phyloP scores from a whole-genome alignment of 2,888 invertebrate species.

The Agapetus fuscipes region DNA sequence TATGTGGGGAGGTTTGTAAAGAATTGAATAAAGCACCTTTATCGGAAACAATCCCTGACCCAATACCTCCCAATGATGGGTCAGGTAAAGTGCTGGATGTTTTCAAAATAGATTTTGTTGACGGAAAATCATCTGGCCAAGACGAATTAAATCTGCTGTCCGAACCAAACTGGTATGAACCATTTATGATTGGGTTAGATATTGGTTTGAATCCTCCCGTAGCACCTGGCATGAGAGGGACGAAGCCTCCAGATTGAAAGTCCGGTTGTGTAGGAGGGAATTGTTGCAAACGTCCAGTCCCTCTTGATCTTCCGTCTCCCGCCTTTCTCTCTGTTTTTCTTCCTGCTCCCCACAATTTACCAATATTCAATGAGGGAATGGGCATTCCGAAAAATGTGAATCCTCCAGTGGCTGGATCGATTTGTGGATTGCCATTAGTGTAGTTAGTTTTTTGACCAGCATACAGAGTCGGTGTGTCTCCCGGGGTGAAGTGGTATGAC shows the following conservation, averaged over 20 bases:
- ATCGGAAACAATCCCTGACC: slow-evolving; percentile 3
- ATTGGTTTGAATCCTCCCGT: slow-evolving; percentile 68
- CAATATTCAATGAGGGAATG: slow-evolving; percentile 60
- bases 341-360: slow-evolving; percentile 47
- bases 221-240: slow-evolving; percentile 62
- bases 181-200: slow-evolving; percentile 20
- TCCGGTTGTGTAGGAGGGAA: slow-evolving; percentile 46
- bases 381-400: slow-evolving; percentile 84
- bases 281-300: slow-evolving; percentile 27
- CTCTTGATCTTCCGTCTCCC: slow-evolving; percentile 27
- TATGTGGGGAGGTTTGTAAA: slow-evolving; percentile 11
- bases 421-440: slow-evolving; percentile 24
- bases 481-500: slow-evolving; percentile 41
- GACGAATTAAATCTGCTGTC: slow-evolving; percentile 16
- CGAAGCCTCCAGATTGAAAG: slow-evolving; percentile 67
- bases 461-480: slow-evolving; percentile 52
- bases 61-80: slow-evolving; percentile 3
- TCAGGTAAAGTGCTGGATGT: slow-evolving; percentile 7
- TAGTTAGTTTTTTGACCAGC: slow-evolving; percentile 31
- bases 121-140: slow-evolving; percentile 20
- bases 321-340: slow-evolving; percentile 32
- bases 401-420: slow-evolving; percentile 33
- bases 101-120: slow-evolving; percentile 11
- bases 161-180: slow-evolving; percentile 12
- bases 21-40: slow-evolving; percentile 19